Evolutionary conservation across 2,797 vertebrate genomes (phyloP), one percentile per base, ranked within the genome.

Genomic region (Falco rusticolus): DNA sequence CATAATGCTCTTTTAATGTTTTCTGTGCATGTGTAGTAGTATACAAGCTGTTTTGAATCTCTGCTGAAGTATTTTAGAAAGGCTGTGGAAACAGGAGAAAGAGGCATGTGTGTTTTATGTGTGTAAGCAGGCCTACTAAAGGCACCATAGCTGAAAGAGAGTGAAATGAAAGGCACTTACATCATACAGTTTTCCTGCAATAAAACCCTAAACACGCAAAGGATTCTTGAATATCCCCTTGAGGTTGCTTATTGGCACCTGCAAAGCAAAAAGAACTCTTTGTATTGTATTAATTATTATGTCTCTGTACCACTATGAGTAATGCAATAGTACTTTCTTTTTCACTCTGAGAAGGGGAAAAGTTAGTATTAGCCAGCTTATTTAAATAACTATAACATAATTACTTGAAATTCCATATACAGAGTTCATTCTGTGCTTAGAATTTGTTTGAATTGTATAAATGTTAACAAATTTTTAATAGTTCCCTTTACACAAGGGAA

Each of bases 201-300:
- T 78, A 92, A 96, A 94, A 78, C 60, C 65, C 80, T 22, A 57
- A 90, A 75, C 50, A 63, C 47, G 9, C 50, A 75, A 78, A 91
- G 39, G 72, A 81, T 89, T 89, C 47, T 81, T 83, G 64, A 91
- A 45, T 75, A 77, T 89, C 93, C 81, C 81, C 84, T 92, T 81
- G 72, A 81, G 68, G 64, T 65, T 89, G 57, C 82, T 92, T 85
- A 91, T 63, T 93, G 89, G 68, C 90, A 96, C 86, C 95, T 95
- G 87, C 86, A 94, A 89, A 92, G 47, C 71, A 92, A 89, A 94
- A 93, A 89, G 75, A 84, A 70, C 71, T 87, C 84, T 68, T 71
- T 85, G 87, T 83, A 85, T 93, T 91, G 19, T 77, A 83, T 78
- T 75, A 59, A 71, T 94, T 90, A 60, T 63, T 59, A 83, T 34